These are phyloP conservation scores for Meghimatium bilineatum DNA, from an alignment of 2,888 invertebrate species.

Conservation along the genomic window DNA sequence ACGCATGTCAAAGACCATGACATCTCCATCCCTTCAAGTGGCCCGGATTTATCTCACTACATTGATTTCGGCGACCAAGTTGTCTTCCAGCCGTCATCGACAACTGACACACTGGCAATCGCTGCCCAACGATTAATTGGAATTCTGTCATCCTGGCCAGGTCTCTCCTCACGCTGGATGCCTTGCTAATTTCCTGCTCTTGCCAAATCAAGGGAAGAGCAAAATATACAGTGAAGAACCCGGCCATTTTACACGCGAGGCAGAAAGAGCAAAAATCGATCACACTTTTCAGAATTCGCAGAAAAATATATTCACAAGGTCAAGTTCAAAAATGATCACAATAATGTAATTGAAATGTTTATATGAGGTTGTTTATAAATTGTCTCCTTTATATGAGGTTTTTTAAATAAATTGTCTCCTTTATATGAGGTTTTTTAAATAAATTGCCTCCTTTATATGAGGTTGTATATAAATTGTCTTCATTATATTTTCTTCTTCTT, in stretches of 20 bases:
- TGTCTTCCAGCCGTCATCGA: constrained; percentile 39
- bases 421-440: too few relatives aligned
- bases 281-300: not conserved
- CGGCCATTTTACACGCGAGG: not conserved
- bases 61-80: constrained; percentile 35
- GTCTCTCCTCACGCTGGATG: constrained; percentile 42
- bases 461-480: too few relatives aligned
- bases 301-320: not conserved
- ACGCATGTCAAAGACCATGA: constrained; percentile 42
- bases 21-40: constrained; percentile 25
- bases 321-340: not conserved
- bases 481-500: too few relatives aligned
- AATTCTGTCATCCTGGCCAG: constrained; percentile 48
- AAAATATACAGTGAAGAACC: not conserved
- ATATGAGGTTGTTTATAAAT: too few relatives aligned
- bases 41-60: constrained; percentile 42
- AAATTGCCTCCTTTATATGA: too few relatives aligned
- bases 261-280: not conserved
- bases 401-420: too few relatives aligned
- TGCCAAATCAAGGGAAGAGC: constrained; percentile 25
- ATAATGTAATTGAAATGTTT: too few relatives aligned
- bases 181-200: constrained; percentile 42
- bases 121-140: constrained; percentile 35
- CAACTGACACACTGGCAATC: constrained; percentile 40
- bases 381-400: too few relatives aligned